Base-by-base conservation (phyloP, 2,797 vertebrate genomes). In the Clarias pachynema region DNA sequence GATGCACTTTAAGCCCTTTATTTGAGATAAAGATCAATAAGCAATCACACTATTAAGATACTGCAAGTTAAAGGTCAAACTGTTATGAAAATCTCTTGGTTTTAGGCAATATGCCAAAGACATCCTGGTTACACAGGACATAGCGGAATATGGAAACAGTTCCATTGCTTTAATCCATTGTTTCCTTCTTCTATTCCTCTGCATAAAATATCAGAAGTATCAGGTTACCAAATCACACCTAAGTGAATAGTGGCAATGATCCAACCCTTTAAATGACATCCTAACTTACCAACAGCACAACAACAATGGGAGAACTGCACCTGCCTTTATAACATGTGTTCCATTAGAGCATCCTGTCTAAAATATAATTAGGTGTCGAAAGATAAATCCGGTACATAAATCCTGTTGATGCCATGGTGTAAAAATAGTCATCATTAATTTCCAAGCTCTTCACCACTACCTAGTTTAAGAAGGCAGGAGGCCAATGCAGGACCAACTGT, bases 351-450 rank as follows among this genome's bases (percentile, higher is more conserved):
- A 82, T 66, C 74, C 62, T 60, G 16, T 40, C 31, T 24, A 65
- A 84, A 85, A 79, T 22, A 57, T 81, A 18, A 40, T 34, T 34
- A 7, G 37, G 57, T 77, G 82, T 63, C 5, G 53, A 85, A 72
- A 85, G 82, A 60, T 66, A 65, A 84, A 84, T 81, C 49, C 34
- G 20, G 5, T 22, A 5, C 24, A 63, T 70, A 37, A 83, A 83
- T 81, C 63, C 40, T 34, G 14, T n/a, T 63, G 72, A 84, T 86
- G 85, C 34, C 66, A 65, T n/a, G 2, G n/a, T 79, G 81, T 88
- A 90, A 68, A 87, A 90, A 91, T 84, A 88, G 63, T 40, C 24
- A 6, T 5, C 26, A 26, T 57, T 65, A 20, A 70, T 79, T 79
- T 88, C 72, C 87, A 80, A 29, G 75, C 79, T 9, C 74, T 24